phyloP scores from a whole-genome alignment of 2,113 vertebrate genomes.

The Turdus rufiventris region DNA sequence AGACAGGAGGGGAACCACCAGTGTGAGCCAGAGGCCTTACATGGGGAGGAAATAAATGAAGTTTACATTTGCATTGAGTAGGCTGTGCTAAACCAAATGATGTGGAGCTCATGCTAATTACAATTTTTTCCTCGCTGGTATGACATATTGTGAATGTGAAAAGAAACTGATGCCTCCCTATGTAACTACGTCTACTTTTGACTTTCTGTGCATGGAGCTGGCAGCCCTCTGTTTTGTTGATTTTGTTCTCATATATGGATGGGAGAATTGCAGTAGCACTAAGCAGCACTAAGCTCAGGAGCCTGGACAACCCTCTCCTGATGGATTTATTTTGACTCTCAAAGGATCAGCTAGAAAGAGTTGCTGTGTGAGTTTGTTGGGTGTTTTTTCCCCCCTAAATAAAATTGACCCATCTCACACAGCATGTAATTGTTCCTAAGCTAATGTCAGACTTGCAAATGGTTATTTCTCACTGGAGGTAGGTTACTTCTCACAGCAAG shows the following conservation, averaged over 20 bases:
- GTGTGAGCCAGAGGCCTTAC: neutral
- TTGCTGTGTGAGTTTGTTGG: accelerated
- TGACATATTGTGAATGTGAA: neutral
- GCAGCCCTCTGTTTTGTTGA: neutral
- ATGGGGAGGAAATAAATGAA: neutral
- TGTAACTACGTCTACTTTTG: neutral
- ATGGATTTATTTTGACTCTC: neutral
- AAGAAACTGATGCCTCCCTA: neutral
- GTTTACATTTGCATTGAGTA: neutral
- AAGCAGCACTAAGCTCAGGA: neutral
- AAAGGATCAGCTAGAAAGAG: neutral
- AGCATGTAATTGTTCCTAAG: neutral
- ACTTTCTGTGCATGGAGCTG: neutral
- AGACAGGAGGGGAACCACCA: neutral
- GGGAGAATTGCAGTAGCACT: neutral
- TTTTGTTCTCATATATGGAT: neutral
- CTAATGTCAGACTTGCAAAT: neutral
- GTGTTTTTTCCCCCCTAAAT: accelerated
- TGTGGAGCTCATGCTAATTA: neutral
- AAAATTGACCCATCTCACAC: neutral
- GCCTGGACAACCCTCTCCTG: neutral
- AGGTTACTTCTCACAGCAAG: neutral
- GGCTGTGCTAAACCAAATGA: conserved; percentile 5
- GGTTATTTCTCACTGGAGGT: neutral
- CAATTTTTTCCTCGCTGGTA: neutral